Conservation (phyloP, 2,113 vertebrate genomes). For the Nannospalax galili region DNA sequence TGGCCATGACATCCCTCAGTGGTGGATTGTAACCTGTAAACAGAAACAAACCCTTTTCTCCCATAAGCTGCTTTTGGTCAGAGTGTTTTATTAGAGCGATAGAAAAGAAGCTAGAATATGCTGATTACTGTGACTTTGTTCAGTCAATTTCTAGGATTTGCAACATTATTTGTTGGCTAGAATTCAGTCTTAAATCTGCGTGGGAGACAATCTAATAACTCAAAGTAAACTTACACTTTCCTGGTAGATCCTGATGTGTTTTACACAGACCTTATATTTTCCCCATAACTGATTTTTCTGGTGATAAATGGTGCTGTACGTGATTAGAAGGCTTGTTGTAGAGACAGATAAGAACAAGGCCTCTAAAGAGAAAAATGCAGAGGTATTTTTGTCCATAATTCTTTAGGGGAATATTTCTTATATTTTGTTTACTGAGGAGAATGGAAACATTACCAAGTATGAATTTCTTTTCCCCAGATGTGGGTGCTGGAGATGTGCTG, state of each 20-base stretch:
- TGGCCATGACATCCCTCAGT: not conserved
- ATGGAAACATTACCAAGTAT: not conserved
- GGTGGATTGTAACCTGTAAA: not conserved
- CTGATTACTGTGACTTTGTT: not conserved
- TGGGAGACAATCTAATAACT: not conserved
- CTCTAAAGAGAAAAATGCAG: constrained; percentile 2
- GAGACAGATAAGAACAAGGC: not conserved
- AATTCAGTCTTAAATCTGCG: not conserved
- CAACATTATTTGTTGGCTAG: not conserved
- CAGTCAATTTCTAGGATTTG: not conserved
- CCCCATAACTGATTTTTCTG: not conserved
- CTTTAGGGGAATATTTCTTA: not conserved
- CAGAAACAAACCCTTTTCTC: not conserved
- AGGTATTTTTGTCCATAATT: not conserved
- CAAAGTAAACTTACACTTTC: constrained; percentile 16
- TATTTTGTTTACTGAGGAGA: not conserved
- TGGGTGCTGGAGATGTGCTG: not conserved
- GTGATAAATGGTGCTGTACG: not conserved
- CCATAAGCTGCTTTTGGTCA: not conserved
- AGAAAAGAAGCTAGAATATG: not conserved
- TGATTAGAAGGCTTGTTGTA: not conserved
- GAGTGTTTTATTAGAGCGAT: not conserved
- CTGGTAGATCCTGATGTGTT: not conserved
- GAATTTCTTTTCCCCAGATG: not conserved
- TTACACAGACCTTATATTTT: not conserved